Evolutionary conservation across 1,140 invertebrate genomes (phyloP).

Genomic region (Tetragonula clypearis): DNA sequence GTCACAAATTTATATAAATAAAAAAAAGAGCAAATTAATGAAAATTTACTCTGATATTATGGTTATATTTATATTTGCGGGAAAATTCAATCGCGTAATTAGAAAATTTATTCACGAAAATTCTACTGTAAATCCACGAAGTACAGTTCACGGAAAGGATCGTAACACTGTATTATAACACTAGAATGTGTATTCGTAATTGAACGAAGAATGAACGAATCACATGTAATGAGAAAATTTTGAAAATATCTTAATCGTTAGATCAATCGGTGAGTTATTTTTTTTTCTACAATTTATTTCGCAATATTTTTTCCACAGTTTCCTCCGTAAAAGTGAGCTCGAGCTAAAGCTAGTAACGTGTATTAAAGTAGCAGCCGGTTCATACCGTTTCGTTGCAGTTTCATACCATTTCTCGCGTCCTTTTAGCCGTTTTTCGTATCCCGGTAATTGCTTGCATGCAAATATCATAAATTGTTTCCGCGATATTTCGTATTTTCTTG

Average conservation of each 20-base stretch:
- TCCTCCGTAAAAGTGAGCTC: background rate
- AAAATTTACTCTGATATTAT: too few relatives aligned
- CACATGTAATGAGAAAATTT: background rate
- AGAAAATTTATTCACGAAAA: background rate
- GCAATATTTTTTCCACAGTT: background rate
- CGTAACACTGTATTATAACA: too few relatives aligned
- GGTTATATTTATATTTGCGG: background rate
- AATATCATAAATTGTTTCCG: background rate
- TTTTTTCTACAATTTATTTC: background rate
- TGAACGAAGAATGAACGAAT: too few relatives aligned
- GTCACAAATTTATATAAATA: too few relatives aligned
- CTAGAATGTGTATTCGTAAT: background rate
- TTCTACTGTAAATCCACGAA: background rate
- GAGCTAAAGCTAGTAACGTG: background rate
- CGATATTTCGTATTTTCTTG: background rate
- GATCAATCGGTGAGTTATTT: background rate
- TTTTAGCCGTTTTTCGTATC: background rate
- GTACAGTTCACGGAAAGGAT: background rate
- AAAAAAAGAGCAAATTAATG: too few relatives aligned
- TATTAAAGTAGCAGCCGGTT: background rate
- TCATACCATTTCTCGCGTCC: background rate
- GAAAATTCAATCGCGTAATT: background rate
- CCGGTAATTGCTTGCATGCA: background rate
- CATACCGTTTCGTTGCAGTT: background rate
- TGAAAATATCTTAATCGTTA: background rate